Conservation (phyloP, 2,888 invertebrate genomes). For the Trissoscelio sp. region DNA sequence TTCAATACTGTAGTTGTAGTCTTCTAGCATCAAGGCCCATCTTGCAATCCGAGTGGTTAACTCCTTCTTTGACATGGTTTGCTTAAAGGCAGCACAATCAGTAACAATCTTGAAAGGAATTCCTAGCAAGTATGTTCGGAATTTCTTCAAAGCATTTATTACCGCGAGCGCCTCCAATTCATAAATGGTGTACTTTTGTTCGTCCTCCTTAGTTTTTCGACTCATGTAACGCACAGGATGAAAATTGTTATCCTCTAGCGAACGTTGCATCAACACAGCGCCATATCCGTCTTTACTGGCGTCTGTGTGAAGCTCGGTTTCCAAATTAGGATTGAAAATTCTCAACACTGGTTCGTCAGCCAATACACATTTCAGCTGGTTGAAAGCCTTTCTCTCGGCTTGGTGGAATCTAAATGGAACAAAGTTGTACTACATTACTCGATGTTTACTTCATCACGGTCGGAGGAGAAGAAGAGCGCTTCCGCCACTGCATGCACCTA, state of each 20-base stretch:
- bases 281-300: slow-evolving; percentile 9
- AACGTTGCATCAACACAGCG: slow-evolving; percentile 6
- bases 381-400: too few species aligned
- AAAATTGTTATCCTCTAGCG: slow-evolving; percentile 35
- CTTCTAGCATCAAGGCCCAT: slow-evolving; percentile 33
- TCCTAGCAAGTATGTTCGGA: slow-evolving; percentile 11
- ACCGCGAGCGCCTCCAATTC: slow-evolving; percentile 69
- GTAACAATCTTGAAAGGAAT: not conserved
- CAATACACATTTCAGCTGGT: too few species aligned
- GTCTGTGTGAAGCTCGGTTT: slow-evolving; percentile 8
- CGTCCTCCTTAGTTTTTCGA: slow-evolving; percentile 62
- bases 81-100: not conserved
- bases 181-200: slow-evolving; percentile 61
- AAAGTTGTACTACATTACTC: too few species aligned
- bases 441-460: too few species aligned
- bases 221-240: slow-evolving; percentile 64
- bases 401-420: too few species aligned
- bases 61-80: not conserved
- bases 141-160: slow-evolving; percentile 67
- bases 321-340: not conserved
- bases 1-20: not conserved
- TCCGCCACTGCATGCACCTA: too few species aligned
- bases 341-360: slow-evolving; percentile 13
- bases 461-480: too few species aligned
- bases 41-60: slow-evolving; percentile 14